Evolutionary conservation across 1,140 invertebrate species (phyloP).

Genomic region (Macrocentrus cingulum): DNA sequence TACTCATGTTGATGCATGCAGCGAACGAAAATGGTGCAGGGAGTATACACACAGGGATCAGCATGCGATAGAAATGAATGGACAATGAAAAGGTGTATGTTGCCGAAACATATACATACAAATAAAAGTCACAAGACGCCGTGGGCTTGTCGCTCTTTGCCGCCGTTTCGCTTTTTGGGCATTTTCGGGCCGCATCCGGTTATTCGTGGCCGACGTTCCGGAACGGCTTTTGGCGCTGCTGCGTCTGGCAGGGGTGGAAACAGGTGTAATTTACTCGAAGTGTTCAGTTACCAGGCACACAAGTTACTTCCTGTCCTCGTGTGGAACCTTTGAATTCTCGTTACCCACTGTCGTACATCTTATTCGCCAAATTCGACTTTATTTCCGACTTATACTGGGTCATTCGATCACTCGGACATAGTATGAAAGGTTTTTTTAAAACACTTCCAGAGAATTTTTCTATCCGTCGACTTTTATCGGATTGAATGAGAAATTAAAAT

Average conservation of each 20-base stretch:
- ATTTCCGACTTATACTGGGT: not conserved
- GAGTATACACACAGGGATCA: not conserved
- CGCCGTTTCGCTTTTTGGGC: conserved; percentile 31
- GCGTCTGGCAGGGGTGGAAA: conserved; percentile 13
- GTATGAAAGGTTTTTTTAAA: no score
- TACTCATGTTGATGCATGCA: conserved; percentile 26
- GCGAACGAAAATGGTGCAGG: conserved; percentile 17
- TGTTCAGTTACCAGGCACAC: conserved; percentile 24
- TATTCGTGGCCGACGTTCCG: conserved; percentile 36
- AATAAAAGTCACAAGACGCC: not conserved
- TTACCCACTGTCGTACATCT: not conserved
- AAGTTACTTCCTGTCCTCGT: conserved; percentile 23
- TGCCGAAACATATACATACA: conserved; percentile 9
- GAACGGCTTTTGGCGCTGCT: conserved; percentile 31
- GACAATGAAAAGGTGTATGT: conserved; percentile 28
- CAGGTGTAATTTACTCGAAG: conserved; percentile 30
- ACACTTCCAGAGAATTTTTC: not conserved
- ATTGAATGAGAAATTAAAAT: no score
- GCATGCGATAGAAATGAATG: conserved; percentile 2
- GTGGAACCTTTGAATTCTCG: not conserved
- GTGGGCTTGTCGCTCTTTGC: conserved; percentile 8
- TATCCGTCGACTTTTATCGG: not conserved
- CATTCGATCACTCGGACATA: no score
- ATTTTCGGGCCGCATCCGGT: conserved; percentile 33
- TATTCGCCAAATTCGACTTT: not conserved